Base-by-base conservation (phyloP, 2,888 invertebrate species). In the Sialis fuliginosa region DNA sequence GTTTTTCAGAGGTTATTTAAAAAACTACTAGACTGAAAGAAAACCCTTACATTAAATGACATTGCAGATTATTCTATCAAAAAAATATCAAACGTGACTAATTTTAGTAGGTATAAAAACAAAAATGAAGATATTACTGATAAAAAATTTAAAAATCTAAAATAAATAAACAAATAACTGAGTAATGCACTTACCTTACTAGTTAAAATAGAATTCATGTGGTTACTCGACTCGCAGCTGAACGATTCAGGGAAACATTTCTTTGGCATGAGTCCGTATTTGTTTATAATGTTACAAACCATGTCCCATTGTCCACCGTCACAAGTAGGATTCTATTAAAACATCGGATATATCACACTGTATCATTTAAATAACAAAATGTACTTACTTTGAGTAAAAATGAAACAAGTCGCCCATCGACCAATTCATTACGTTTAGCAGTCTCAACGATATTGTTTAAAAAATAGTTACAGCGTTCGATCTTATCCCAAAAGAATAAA, bases 291-390 rank as follows among this genome's bases (percentile, higher is more conserved):
- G 63, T 90, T 90, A 32, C 82, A 80, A 49, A 91, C 67, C 90
- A 92, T 91, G 60, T 90, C 87, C 91, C 90, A 92, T 61, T 92
- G 91, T 0, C 92, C 90, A 32, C 89, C 89, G 58, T 90, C 89
- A 52, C 75, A 75, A 45, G 79, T 78, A n/a, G 88, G 87, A 59
- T 87, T 84, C 76, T 81, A 57, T 53, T 43, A 7, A 39, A n/a
- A 33, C 6, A 6, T n/a, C n/a, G n/a, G n/a, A 10, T 33, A 1
- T 13, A 42, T 40, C 6, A 45, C n/a, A n/a, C n/a, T n/a, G n/a
- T n/a, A n/a, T n/a, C 35, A 33, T 12, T 6, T 37, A 30, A n/a
- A 33, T 35, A 33, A 5, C 33, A 6, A 40, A 10, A 9, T n/a
- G 12, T 37, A 60, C 60, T 55, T 64, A 80, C 81, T 60, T 72